Percentiles rank a stretch among this genome's conserved stretches.
phyloP scores from a whole-genome alignment of 2,888 invertebrate species.

The Drosophila falleni region DNA sequence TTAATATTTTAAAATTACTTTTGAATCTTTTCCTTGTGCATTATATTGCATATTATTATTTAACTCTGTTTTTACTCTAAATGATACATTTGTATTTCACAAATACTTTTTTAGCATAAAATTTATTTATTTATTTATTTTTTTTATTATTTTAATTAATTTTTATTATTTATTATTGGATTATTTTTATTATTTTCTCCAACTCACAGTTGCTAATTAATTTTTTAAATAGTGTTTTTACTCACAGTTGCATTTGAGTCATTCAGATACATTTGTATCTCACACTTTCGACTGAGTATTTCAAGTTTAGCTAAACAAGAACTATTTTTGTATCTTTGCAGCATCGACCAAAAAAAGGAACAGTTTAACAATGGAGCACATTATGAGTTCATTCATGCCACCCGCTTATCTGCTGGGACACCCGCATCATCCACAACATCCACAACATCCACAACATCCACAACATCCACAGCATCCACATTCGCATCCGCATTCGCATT shows the following conservation, averaged over 20 bases:
- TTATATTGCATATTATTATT: too few species aligned
- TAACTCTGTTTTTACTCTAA: not conserved
- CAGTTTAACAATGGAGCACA: constrained; percentile 80
- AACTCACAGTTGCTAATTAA: not conserved
- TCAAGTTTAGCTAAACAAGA: constrained; percentile 10
- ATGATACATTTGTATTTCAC: too few species aligned
- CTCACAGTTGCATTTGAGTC: not conserved
- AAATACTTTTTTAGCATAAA: too few species aligned
- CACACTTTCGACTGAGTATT: not conserved
- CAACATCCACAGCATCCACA: constrained; percentile 42
- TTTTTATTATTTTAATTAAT: not conserved
- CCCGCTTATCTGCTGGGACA: constrained; percentile 84
- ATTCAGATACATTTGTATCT: constrained; percentile 1
- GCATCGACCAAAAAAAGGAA: constrained; percentile 4
- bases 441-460: constrained; percentile 36
- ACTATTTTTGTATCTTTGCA: constrained; percentile 42
- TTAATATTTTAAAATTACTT: too few species aligned
- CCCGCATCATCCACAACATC: constrained; percentile 30
- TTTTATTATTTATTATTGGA: too few species aligned
- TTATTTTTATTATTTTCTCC: not conserved
- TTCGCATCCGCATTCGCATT: constrained; percentile 31
- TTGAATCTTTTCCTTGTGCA: too few species aligned
- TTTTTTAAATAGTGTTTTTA: not conserved
- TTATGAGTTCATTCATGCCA: constrained; percentile 84
- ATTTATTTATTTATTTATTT: too few species aligned